Evolutionary conservation across 2,113 vertebrate genomes (phyloP).

Genomic region (Melanerpes aurifrons): DNA sequence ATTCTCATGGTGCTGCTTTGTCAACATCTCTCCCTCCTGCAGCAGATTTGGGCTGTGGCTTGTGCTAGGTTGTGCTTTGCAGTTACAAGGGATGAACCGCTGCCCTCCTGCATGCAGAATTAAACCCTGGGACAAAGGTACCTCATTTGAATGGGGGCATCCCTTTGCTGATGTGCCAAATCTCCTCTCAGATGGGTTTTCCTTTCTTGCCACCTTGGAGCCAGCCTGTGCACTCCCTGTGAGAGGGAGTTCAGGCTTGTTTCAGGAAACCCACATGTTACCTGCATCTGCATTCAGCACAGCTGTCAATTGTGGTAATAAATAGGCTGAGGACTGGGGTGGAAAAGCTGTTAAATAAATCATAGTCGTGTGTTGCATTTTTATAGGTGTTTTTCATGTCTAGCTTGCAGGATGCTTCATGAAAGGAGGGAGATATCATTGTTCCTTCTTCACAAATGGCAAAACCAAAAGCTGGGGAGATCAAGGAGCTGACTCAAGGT

Average conservation of each 20-base stretch:
- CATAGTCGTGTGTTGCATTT: conserved; percentile 3
- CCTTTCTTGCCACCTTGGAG: not conserved
- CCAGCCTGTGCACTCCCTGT: not conserved
- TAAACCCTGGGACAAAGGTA: not conserved
- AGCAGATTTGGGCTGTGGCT: not conserved
- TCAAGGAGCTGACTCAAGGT: not conserved
- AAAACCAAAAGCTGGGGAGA: not conserved
- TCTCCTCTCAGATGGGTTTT: not conserved
- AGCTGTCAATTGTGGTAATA: not conserved
- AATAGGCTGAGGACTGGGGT: not conserved
- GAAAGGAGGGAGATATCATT: not conserved
- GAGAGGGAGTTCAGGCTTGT: not conserved
- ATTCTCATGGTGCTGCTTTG: not conserved
- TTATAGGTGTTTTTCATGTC: not conserved
- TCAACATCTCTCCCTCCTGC: not conserved
- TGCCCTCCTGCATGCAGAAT: not conserved
- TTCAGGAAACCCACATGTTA: not conserved
- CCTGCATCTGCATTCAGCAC: not conserved
- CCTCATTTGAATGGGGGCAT: fast-evolving
- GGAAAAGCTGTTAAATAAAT: conserved; percentile 43
- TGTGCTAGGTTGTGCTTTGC: not conserved
- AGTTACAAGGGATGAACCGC: not conserved
- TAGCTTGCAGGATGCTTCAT: not conserved
- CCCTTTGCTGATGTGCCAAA: not conserved
- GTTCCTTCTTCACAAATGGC: not conserved